Percentiles rank a stretch among this genome's conserved stretches.
Conservation (phyloP, 2,888 invertebrate genomes). For the Eucriotettix oculatus region DNA sequence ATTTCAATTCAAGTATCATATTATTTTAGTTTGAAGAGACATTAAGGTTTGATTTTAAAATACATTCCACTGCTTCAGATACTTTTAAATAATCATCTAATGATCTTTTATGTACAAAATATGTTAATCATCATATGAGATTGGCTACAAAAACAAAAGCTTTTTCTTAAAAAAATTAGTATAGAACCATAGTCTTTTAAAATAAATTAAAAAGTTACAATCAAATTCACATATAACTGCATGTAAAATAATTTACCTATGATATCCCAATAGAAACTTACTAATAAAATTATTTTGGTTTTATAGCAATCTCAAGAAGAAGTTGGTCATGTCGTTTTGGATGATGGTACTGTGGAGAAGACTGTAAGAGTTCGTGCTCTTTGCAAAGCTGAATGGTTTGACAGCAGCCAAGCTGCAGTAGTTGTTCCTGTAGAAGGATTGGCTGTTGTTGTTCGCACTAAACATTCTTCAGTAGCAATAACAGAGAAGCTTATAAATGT, state of each 20-base stretch:
- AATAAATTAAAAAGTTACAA: no score
- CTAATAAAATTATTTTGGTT: slow-evolving; percentile 7
- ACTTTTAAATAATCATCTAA: no score
- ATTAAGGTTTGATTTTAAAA: neutral
- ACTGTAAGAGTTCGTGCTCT: slow-evolving; percentile 41
- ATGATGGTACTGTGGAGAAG: slow-evolving; percentile 34
- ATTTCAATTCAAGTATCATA: neutral
- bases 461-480: slow-evolving; percentile 32
- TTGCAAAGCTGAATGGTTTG: slow-evolving; percentile 52
- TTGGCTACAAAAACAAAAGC: no score
- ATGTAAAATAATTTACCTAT: no score
- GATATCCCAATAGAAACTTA: neutral
- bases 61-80: no score
- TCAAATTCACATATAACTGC: no score
- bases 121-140: no score
- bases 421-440: slow-evolving; percentile 28
- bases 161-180: no score
- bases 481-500: slow-evolving; percentile 39
- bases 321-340: slow-evolving; percentile 24
- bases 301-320: slow-evolving; percentile 34
- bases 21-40: neutral
- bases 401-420: slow-evolving; percentile 42
- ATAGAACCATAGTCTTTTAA: no score
- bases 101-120: no score
- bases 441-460: slow-evolving; percentile 24